Conservation (phyloP, 2,113 vertebrate species). For the Ariopsis seemanni region DNA sequence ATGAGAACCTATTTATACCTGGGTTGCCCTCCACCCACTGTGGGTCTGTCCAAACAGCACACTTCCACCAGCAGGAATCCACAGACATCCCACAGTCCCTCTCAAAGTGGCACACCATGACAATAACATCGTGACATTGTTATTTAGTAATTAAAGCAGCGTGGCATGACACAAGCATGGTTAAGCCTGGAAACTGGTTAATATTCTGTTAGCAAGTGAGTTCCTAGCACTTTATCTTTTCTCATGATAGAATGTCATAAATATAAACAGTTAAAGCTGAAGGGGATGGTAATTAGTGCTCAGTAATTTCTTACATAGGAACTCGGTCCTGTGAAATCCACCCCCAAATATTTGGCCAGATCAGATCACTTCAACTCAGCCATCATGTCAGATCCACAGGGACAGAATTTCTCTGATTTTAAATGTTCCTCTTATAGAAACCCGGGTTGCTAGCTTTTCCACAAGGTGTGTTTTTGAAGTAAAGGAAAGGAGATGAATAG, state of each 20-base stretch:
- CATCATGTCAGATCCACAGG: neutral
- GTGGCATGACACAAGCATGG: neutral
- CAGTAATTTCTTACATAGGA: too few species aligned
- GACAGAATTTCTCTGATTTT: neutral
- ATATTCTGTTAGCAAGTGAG: too few species aligned
- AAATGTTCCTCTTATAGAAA: neutral
- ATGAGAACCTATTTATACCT: constrained; percentile 71
- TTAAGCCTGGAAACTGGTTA: too few species aligned
- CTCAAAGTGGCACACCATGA: constrained; percentile 19
- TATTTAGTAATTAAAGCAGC: neutral
- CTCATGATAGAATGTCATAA: too few species aligned
- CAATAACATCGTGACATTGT: constrained; percentile 16
- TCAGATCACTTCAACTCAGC: neutral
- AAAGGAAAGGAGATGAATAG: neutral
- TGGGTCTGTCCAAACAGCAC: constrained; percentile 23
- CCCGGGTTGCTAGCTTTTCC: neutral
- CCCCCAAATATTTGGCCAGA: too few species aligned
- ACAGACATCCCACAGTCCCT: constrained; percentile 1
- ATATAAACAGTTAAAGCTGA: too few species aligned
- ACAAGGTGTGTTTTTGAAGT: neutral
- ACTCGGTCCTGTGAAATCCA: too few species aligned
- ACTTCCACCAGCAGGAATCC: neutral
- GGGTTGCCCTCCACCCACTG: constrained; percentile 22
- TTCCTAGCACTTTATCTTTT: too few species aligned
- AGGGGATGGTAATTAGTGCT: too few species aligned